These are phyloP conservation scores for Noctilio leporinus DNA, from an alignment of 2,113 vertebrate species.

Conservation along the genomic window DNA sequence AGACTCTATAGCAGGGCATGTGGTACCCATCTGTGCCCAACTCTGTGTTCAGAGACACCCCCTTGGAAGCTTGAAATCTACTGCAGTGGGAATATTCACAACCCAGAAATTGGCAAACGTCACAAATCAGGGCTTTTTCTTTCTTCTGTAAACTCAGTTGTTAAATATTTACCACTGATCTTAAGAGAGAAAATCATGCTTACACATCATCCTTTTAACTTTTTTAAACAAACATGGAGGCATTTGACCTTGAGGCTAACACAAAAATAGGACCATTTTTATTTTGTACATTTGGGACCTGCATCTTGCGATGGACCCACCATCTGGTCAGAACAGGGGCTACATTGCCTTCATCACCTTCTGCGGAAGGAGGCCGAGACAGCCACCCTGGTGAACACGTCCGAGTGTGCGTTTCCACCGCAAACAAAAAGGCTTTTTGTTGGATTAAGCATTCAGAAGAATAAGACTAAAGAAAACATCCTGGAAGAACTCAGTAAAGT, in stretches of 20 bases:
- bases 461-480: slow-evolving; percentile 98
- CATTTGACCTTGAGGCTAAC: not conserved
- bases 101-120: not conserved
- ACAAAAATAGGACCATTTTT: not conserved
- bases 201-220: not conserved
- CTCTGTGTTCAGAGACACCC: not conserved
- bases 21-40: not conserved
- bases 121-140: not conserved
- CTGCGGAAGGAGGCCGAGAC: slow-evolving; percentile 95
- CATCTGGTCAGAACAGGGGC: slow-evolving; percentile 95
- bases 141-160: not conserved
- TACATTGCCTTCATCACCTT: slow-evolving; percentile 99
- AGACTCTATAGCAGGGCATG: not conserved
- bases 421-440: slow-evolving; percentile 99
- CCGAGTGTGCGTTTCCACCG: slow-evolving; percentile 98
- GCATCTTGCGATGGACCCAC: slow-evolving; percentile 98
- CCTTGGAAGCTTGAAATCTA: not conserved
- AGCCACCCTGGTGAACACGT: slow-evolving; percentile 97
- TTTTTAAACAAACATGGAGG: not conserved
- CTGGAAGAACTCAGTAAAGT: slow-evolving; percentile 98
- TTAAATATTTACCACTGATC: not conserved
- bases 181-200: not conserved
- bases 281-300: slow-evolving; percentile 86
- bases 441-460: slow-evolving; percentile 95
- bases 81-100: not conserved